A percentile compares a stretch with the other conserved stretches of the same genome.
Conservation (phyloP, 1,140 invertebrate species). For the Chionoecetes opilio region DNA sequence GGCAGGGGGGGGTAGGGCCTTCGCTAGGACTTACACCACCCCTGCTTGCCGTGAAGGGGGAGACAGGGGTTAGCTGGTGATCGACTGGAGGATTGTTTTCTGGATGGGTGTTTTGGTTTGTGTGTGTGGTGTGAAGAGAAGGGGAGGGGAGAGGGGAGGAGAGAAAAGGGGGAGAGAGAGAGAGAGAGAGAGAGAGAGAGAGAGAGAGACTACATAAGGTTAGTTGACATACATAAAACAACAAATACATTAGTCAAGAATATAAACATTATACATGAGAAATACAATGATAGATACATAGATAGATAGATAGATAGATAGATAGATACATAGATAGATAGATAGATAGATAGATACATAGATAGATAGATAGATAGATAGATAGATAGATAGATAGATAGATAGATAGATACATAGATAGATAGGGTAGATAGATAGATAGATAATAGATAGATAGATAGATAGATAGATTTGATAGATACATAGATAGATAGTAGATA, state of each 20-base stretch:
- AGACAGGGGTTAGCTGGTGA: not conserved
- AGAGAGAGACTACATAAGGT: no score
- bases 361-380: not conserved
- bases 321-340: not conserved
- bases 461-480: no score
- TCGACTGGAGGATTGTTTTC: no score
- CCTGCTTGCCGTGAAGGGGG: slow-evolving; percentile 39
- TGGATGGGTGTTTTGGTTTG: no score
- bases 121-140: no score
- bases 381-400: not conserved
- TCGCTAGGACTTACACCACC: slow-evolving; percentile 73
- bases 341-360: not conserved
- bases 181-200: not conserved
- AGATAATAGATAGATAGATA: no score
- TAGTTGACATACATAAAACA: no score
- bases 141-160: not conserved
- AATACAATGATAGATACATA: not conserved
- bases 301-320: not conserved
- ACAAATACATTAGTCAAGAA: no score
- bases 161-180: not conserved
- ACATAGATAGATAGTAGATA: no score
- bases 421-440: no score
- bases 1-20: slow-evolving; percentile 75
- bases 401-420: no score
- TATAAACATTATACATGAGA: no score